phyloP scores from a whole-genome alignment of 2,797 vertebrate genomes.

The Myotis daubentonii region DNA sequence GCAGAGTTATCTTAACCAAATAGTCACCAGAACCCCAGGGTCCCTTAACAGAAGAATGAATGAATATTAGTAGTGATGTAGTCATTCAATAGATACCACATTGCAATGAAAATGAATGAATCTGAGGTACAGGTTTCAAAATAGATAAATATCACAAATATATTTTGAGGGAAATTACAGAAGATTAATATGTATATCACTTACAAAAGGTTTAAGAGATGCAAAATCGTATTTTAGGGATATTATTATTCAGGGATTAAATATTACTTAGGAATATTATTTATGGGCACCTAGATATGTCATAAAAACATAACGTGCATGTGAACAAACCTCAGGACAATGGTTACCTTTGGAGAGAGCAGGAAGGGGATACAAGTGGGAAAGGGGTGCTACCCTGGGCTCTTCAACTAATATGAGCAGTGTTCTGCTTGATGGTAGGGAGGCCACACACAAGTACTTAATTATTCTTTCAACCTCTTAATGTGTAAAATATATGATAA shows the following conservation, averaged over 20 bases:
- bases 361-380: not conserved
- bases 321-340: not conserved
- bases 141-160: not conserved
- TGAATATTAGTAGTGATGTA: not conserved
- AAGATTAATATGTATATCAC: not conserved
- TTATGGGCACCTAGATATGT: not conserved
- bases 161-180: not conserved
- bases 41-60: not conserved
- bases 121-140: not conserved
- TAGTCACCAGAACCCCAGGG: not conserved
- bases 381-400: not conserved
- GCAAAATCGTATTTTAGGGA: not conserved
- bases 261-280: not conserved
- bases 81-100: not conserved
- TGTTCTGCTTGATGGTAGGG: not conserved
- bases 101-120: not conserved
- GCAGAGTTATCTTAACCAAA: not conserved
- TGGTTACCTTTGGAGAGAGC: not conserved
- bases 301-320: not conserved
- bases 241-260: not conserved
- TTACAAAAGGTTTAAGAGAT: conserved; percentile 14
- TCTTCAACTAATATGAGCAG: not conserved
- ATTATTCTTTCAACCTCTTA: conserved; percentile 12
- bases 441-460: not conserved
- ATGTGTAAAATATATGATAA: not conserved